These are phyloP conservation scores for Promerops cafer DNA, from an alignment of 2,113 vertebrate species.

Conservation along the genomic window DNA sequence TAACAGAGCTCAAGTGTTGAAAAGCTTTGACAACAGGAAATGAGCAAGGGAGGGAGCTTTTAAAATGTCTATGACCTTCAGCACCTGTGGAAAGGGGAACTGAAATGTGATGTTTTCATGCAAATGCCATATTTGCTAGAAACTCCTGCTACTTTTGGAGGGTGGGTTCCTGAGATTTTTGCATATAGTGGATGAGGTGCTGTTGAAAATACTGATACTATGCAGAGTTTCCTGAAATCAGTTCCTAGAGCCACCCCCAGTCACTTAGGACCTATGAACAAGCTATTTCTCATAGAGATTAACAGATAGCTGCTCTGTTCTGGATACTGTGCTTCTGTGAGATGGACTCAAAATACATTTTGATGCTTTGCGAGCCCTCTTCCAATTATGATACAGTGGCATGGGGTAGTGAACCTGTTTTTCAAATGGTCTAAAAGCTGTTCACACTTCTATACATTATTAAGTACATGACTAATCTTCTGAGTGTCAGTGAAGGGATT, in stretches of 20 bases:
- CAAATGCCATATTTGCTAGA: not conserved
- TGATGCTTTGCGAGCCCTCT: not conserved
- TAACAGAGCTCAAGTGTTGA: not conserved
- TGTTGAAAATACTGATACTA: not conserved
- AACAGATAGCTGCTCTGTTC: not conserved
- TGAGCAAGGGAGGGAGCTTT: not conserved
- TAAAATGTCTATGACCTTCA: not conserved
- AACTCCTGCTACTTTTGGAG: not conserved
- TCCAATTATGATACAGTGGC: not conserved
- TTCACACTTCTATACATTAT: not conserved
- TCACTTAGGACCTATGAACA: not conserved
- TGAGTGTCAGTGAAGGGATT: not conserved
- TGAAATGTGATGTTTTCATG: not conserved
- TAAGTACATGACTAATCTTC: not conserved
- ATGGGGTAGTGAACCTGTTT: not conserved
- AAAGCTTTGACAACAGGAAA: not conserved
- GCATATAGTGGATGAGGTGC: not conserved
- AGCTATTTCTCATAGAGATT: not conserved
- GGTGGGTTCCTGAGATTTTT: not conserved
- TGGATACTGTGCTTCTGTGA: not conserved
- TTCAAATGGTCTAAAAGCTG: not conserved
- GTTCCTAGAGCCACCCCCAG: not conserved
- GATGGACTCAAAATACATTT: not conserved
- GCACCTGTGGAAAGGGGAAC: not conserved
- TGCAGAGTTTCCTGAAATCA: not conserved